Base-by-base conservation (phyloP, 2,797 vertebrate species). In the Acrocephalus scirpaceus region DNA sequence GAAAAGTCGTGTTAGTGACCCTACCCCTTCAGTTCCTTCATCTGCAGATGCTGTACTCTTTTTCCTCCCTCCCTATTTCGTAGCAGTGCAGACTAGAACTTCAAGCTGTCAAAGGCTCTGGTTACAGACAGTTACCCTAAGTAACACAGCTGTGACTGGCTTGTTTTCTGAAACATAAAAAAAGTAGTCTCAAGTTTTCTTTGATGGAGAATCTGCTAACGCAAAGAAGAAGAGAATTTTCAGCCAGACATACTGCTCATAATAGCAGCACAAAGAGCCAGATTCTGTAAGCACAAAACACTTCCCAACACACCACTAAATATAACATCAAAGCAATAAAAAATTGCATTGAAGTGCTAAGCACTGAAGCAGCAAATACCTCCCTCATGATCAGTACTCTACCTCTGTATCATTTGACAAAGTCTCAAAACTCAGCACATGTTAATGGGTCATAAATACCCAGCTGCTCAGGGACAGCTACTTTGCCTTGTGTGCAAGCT, bases 371-470 rank as follows among this genome's bases (percentile, higher is more conserved):
- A 88, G 38, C 40, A 96, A 54, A 94, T 32, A 73, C 44, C 16
- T 85, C 84, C 88, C 86, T 86, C 6, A 0, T 60, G 81, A 93
- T 91, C 74, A 87, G 87, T 54, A 47, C 86, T 91, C 73, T 36
- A 72, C 73, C 73, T 90, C 92, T 54, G 69, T 26, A 42, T 80
- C 58, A 78, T 93, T 93, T 84, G 73, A 88, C 27, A 83, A 86
- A 95, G 62, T 64, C 87, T 87, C 90, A 82, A 94, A 91, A 82
- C 78, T 88, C 89, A 67, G 76, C 90, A 69, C 53, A 77, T 67
- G 50, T 74, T 95, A 92, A 91, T 88, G 91, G 85, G 69, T 92
- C 87, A 92, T 91, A 89, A 91, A 86, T 74, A 93, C 17, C 81
- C 88, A 92, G 79, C 85, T 95, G 92, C 82, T 95, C 66, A 69